phyloP scores from a whole-genome alignment of 2,797 vertebrate species.

The Pteropus rufus region DNA sequence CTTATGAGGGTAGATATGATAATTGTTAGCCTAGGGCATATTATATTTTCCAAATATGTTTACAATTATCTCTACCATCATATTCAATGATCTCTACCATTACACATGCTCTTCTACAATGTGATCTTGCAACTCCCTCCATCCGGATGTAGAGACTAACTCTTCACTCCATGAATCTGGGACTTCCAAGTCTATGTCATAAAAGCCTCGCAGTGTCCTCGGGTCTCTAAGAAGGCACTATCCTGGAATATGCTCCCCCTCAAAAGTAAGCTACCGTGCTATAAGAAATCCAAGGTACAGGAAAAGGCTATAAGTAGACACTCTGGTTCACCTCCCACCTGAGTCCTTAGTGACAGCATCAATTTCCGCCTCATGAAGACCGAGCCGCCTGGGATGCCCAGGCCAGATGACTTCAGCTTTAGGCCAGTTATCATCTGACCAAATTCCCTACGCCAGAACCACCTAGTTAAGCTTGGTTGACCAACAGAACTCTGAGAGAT shows the following conservation, averaged over 20 bases:
- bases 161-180: not conserved
- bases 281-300: not conserved
- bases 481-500: not conserved
- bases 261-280: not conserved
- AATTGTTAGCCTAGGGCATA: not conserved
- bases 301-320: not conserved
- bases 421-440: not conserved
- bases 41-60: not conserved
- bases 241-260: not conserved
- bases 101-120: not conserved
- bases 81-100: not conserved
- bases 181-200: not conserved
- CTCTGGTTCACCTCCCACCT: not conserved
- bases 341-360: not conserved
- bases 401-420: not conserved
- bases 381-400: not conserved
- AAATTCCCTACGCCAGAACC: not conserved
- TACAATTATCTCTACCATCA: not conserved
- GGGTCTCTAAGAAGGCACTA: not conserved
- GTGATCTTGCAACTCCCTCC: not conserved
- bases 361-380: fast-evolving
- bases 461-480: not conserved
- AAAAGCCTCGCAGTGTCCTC: not conserved
- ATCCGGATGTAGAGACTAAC: not conserved
- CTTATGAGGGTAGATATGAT: not conserved